Evolutionary conservation across 2,113 vertebrate genomes (phyloP).

Genomic region (Crotalus tigris): DNA sequence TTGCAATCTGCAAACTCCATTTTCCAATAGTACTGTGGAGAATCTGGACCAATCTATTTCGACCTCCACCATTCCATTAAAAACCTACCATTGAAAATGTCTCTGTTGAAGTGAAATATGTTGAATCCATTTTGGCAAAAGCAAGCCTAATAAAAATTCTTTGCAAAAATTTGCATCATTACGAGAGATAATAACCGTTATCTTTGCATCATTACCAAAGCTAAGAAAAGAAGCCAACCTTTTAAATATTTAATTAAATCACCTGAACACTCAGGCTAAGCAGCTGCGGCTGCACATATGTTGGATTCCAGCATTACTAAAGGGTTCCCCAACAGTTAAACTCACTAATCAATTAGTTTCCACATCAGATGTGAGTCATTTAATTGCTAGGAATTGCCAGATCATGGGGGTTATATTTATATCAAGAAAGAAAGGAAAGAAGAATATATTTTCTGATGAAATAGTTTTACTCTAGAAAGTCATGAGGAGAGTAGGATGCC

Average conservation of each 20-base stretch:
- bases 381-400: constrained; percentile 41
- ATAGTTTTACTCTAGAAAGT: not conserved
- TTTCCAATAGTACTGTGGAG: not conserved
- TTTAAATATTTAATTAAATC: constrained; percentile 31
- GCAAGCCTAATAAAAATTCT: constrained; percentile 18
- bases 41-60: not conserved
- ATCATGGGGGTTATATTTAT: constrained; percentile 26
- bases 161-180: not conserved
- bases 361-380: constrained; percentile 19
- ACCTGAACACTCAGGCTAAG: constrained; percentile 11
- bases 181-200: not conserved
- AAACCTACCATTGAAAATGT: not conserved
- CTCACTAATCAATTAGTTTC: constrained; percentile 29
- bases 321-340: constrained; percentile 39
- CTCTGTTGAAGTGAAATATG: constrained; percentile 3
- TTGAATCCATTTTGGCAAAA: not conserved
- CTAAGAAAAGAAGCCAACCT: not conserved
- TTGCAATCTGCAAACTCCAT: not conserved
- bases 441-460: constrained; percentile 26
- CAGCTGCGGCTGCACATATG: constrained; percentile 6
- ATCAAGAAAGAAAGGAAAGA: not conserved
- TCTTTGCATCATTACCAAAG: not conserved
- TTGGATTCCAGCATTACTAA: constrained; percentile 29
- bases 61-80: not conserved
- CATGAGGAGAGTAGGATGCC: not conserved